These are phyloP conservation scores for Channa striata DNA, from an alignment of 2,797 vertebrate species.

Conservation along the genomic window DNA sequence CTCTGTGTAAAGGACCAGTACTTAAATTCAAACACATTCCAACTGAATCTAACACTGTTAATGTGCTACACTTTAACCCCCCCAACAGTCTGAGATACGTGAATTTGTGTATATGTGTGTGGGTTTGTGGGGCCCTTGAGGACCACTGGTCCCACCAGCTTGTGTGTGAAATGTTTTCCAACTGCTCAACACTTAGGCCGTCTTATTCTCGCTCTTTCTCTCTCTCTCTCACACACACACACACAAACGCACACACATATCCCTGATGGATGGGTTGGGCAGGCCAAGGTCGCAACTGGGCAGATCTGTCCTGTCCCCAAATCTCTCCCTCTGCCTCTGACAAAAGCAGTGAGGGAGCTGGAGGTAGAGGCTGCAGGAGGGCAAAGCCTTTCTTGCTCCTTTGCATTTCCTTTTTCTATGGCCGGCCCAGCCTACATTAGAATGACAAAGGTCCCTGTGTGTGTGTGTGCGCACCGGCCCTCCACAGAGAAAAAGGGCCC, in stretches of 20 bases:
- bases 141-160: slow-evolving; percentile 70
- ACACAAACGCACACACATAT: slow-evolving; percentile 36
- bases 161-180: slow-evolving; percentile 83
- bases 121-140: slow-evolving; percentile 57
- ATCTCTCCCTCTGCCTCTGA: slow-evolving; percentile 72
- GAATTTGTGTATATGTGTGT: slow-evolving; percentile 55
- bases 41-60: slow-evolving; percentile 68
- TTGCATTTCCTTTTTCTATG: slow-evolving; percentile 86
- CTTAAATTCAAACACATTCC: slow-evolving; percentile 77
- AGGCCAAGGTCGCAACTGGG: slow-evolving; percentile 86
- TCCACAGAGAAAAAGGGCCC: slow-evolving; percentile 74
- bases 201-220: slow-evolving; percentile 39
- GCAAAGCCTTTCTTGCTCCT: slow-evolving; percentile 81
- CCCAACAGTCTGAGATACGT: slow-evolving; percentile 38
- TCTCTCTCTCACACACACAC: slow-evolving; percentile 13
- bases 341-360: slow-evolving; percentile 81
- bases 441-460: slow-evolving; percentile 82
- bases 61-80: slow-evolving; percentile 61
- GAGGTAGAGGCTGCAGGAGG: slow-evolving; percentile 82
- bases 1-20: too few relatives aligned
- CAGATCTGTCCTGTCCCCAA: slow-evolving; percentile 82
- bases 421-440: slow-evolving; percentile 77
- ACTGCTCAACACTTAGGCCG: slow-evolving; percentile 70
- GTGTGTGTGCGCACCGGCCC: slow-evolving; percentile 66
- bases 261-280: slow-evolving; percentile 86